Conservation (phyloP, 1,140 invertebrate species). For the Dysdera silvatica region DNA sequence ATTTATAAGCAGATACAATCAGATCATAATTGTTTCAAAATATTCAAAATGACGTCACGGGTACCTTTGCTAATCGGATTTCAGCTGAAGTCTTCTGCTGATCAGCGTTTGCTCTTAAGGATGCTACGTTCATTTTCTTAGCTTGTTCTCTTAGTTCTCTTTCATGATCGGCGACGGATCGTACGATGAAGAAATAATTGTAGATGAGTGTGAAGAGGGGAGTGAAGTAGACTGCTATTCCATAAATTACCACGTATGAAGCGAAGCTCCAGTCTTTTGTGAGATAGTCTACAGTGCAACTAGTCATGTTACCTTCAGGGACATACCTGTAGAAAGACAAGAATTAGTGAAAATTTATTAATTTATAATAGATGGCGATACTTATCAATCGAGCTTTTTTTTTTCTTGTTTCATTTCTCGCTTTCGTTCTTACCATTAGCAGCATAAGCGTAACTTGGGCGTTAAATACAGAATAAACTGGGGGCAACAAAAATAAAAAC, state of each 20-base stretch:
- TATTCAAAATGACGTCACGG: too few species aligned
- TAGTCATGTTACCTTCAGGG: constrained; percentile 77
- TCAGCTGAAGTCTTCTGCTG: constrained; percentile 59
- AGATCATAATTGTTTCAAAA: too few species aligned
- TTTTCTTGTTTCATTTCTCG: too few species aligned
- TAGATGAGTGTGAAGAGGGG: constrained; percentile 65
- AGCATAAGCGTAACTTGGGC: not conserved
- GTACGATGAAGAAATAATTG: constrained; percentile 70
- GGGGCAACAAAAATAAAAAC: not conserved
- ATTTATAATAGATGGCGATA: too few species aligned
- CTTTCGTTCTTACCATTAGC: too few species aligned
- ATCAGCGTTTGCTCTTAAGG: constrained; percentile 58
- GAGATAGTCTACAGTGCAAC: constrained; percentile 76
- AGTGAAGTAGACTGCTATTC: constrained; percentile 60
- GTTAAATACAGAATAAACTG: not conserved
- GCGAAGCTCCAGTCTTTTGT: constrained; percentile 51
- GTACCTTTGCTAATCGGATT: constrained; percentile 63
- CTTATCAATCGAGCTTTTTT: too few species aligned
- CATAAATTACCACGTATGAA: constrained; percentile 63
- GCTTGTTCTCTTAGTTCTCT: constrained; percentile 73
- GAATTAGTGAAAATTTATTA: too few species aligned
- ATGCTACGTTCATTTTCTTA: constrained; percentile 77
- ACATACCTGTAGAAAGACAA: constrained; percentile 56
- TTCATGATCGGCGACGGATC: constrained; percentile 69
- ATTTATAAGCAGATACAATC: too few species aligned